phyloP scores from a whole-genome alignment of 2,888 invertebrate genomes.

The Byasa hedistus region DNA sequence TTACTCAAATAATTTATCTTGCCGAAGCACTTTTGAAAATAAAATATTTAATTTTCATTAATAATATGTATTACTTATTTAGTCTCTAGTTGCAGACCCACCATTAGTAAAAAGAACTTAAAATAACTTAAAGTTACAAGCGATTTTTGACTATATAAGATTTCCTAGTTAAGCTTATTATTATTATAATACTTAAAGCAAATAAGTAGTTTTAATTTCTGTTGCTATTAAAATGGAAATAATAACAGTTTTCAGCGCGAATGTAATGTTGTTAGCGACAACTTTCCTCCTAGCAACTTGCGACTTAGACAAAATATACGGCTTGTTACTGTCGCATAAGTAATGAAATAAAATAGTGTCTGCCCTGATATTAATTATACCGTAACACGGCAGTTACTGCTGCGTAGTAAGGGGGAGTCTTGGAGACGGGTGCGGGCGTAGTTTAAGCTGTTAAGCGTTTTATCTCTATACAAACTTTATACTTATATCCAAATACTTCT shows the following conservation, averaged over 20 bases:
- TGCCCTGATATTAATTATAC: conserved; percentile 71
- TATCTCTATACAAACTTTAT: background rate
- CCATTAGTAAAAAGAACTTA: too few relatives aligned
- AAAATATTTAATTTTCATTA: too few relatives aligned
- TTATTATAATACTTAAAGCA: too few relatives aligned
- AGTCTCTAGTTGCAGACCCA: too few relatives aligned
- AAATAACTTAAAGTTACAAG: too few relatives aligned
- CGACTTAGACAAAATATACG: conserved; percentile 58
- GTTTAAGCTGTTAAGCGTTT: conserved; percentile 22
- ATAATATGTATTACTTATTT: too few relatives aligned
- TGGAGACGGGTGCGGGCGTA: conserved; percentile 37
- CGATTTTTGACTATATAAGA: too few relatives aligned
- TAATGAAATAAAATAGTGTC: conserved; percentile 76
- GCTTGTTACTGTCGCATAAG: conserved; percentile 56
- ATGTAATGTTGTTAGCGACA: conserved; percentile 39
- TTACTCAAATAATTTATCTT: too few relatives aligned
- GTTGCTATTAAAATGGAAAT: background rate
- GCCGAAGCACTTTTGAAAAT: too few relatives aligned
- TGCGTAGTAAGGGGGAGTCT: conserved; percentile 40
- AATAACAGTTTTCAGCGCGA: conserved; percentile 35
- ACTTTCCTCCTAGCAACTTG: conserved; percentile 54
- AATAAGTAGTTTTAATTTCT: too few relatives aligned
- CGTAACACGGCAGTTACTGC: conserved; percentile 66
- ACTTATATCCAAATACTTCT: background rate
- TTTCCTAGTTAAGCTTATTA: too few relatives aligned